Conservation (phyloP, 2,888 invertebrate species). For the Monopis laevigella region DNA sequence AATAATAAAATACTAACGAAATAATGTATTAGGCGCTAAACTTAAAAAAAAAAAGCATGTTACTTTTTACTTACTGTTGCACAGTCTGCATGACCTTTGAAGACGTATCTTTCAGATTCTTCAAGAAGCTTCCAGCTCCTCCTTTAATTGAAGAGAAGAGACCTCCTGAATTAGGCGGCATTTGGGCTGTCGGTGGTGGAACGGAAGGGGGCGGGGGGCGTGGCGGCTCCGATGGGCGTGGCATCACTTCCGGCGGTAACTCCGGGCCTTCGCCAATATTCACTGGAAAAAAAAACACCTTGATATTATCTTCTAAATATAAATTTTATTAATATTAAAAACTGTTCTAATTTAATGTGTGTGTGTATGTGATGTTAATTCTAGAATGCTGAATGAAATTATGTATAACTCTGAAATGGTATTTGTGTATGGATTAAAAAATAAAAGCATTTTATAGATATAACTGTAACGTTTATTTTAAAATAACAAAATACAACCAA, state of each 20-base stretch:
- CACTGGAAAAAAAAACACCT: not conserved
- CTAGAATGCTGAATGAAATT: too few relatives aligned
- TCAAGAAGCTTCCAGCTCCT: constrained; percentile 91
- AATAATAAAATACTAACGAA: too few relatives aligned
- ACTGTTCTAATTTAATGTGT: too few relatives aligned
- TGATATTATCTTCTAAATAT: not conserved
- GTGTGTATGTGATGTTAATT: too few relatives aligned
- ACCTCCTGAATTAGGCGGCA: constrained; percentile 42
- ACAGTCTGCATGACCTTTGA: constrained; percentile 97
- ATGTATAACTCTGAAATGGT: not conserved
- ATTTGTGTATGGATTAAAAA: not conserved
- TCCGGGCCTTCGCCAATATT: not conserved
- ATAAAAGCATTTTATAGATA: not conserved
- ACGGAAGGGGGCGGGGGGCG: constrained; percentile 37
- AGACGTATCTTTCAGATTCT: constrained; percentile 95
- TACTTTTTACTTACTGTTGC: constrained; percentile 74
- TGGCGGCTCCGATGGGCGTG: constrained; percentile 33
- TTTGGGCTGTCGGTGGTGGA: constrained; percentile 31
- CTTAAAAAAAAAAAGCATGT: constrained; percentile 18
- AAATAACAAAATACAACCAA: not conserved
- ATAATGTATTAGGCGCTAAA: too few relatives aligned
- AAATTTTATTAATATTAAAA: not conserved
- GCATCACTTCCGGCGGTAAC: constrained; percentile 41
- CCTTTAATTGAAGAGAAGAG: constrained; percentile 89
- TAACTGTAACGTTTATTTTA: not conserved